Evolutionary conservation across 2,113 vertebrate species (phyloP).

Genomic region (Charina bottae): DNA sequence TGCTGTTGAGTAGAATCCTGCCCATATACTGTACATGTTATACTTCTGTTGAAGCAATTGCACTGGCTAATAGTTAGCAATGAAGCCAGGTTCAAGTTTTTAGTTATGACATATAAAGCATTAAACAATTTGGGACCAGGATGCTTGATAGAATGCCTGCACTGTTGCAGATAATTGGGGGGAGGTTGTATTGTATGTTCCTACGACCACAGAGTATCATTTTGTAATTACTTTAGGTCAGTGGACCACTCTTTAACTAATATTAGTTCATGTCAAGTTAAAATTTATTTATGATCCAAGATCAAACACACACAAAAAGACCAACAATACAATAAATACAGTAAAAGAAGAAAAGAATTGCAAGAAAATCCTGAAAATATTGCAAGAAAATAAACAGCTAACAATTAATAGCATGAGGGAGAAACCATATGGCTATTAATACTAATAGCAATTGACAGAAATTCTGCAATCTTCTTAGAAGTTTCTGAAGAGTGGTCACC

Average conservation of each 20-base stretch:
- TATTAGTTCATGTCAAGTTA: neutral
- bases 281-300: neutral
- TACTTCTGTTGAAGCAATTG: neutral
- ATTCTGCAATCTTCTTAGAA: neutral
- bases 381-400: neutral
- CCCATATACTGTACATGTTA: neutral
- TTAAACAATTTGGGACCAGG: neutral
- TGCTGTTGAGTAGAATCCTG: neutral
- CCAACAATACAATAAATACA: neutral
- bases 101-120: neutral
- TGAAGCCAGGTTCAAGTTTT: neutral
- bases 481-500: neutral
- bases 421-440: neutral
- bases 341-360: neutral
- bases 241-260: neutral
- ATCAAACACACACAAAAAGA: neutral
- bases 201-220: neutral
- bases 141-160: neutral
- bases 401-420: neutral
- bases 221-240: neutral
- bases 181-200: neutral
- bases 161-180: neutral
- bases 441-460: neutral
- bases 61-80: neutral
- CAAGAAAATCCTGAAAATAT: neutral